These are phyloP conservation scores for Scolopax bukidnonensis DNA, from an alignment of 2,797 vertebrate genomes.

Conservation along the genomic window DNA sequence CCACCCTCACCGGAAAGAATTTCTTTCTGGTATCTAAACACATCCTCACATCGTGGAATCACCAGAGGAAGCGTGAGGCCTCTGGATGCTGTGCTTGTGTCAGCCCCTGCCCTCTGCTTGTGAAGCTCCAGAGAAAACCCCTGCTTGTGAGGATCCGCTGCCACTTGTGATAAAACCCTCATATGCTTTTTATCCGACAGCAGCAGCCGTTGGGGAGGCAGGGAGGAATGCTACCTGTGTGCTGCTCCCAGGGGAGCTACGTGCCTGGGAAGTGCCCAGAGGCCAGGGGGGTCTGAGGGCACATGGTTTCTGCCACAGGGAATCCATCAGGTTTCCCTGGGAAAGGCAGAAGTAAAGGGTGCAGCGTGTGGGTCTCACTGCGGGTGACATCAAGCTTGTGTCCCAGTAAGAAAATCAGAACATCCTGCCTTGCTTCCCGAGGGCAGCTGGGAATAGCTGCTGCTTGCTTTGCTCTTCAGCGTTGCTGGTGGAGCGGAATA, in stretches of 20 bases:
- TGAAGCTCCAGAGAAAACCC: neutral
- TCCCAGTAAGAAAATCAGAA: neutral
- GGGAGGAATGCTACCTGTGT: neutral
- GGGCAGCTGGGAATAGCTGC: neutral
- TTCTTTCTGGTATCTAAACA: no score
- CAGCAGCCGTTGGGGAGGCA: neutral
- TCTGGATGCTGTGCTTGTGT: neutral
- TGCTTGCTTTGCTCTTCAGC: neutral
- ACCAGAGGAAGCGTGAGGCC: fast-evolving
- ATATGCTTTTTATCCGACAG: fast-evolving
- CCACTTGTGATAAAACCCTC: fast-evolving
- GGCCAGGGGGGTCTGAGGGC: neutral
- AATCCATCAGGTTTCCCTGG: fast-evolving
- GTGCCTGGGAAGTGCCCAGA: fast-evolving
- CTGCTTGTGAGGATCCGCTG: fast-evolving
- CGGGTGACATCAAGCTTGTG: neutral
- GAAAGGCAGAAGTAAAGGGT: neutral
- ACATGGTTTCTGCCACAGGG: fast-evolving
- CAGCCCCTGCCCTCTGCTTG: neutral
- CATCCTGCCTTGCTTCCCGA: neutral
- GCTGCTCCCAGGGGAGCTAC: fast-evolving
- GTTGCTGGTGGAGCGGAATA: fast-evolving
- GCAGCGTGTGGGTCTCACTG: fast-evolving
- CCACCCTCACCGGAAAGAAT: no score
- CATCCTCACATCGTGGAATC: fast-evolving